Evolutionary conservation across 2,113 vertebrate species (phyloP).

Genomic region (Picathartes gymnocephalus): DNA sequence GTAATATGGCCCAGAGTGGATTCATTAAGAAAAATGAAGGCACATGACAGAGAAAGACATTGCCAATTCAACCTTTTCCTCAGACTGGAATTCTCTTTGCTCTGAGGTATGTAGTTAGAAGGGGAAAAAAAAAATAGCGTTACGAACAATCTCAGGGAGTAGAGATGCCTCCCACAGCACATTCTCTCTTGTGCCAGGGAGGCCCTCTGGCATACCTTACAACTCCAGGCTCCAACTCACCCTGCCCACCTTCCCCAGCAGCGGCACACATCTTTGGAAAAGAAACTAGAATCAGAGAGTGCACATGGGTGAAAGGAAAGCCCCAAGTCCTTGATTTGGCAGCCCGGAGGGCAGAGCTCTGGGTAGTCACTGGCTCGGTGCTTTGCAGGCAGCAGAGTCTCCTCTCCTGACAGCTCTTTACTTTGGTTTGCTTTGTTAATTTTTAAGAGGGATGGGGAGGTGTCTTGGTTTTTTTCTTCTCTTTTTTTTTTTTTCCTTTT

Average conservation of each 20-base stretch:
- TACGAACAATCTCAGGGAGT: neutral
- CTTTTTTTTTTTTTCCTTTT: too few species aligned
- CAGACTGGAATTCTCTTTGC: neutral
- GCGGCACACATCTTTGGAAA: neutral
- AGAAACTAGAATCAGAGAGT: neutral
- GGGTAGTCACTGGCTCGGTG: neutral
- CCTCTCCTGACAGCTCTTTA: neutral
- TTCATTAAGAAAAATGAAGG: neutral
- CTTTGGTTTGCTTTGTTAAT: neutral
- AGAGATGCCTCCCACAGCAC: neutral
- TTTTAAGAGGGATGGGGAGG: neutral
- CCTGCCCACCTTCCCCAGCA: neutral
- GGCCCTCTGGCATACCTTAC: neutral
- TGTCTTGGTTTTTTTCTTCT: too few species aligned
- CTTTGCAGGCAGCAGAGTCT: neutral
- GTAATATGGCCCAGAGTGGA: neutral
- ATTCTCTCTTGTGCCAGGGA: neutral
- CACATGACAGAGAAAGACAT: neutral
- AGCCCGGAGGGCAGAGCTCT: neutral
- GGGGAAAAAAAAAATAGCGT: neutral
- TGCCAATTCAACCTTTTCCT: neutral
- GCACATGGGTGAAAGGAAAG: neutral
- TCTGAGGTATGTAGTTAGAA: slow-evolving; percentile 5
- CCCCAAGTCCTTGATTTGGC: neutral
- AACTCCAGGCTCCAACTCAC: neutral